Conservation (phyloP, 2,888 invertebrate genomes). For the Polydrusus tereticollis region DNA sequence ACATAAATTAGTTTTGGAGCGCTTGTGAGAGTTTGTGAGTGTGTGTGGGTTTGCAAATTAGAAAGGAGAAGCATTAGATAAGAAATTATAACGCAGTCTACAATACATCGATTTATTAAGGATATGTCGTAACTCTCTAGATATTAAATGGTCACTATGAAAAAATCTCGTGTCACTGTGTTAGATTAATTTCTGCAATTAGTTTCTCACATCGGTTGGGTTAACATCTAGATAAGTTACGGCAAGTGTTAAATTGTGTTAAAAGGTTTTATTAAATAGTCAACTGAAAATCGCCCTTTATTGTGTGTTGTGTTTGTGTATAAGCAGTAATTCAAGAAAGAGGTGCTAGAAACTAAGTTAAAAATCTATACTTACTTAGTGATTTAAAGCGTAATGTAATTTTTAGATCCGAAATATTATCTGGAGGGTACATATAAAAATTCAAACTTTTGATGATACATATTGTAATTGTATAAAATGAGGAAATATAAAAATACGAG, state of each 20-base stretch:
- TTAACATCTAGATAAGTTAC: conserved; percentile 2
- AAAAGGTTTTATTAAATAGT: conserved; percentile 14
- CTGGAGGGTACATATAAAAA: too few relatives aligned
- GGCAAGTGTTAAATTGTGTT: neutral
- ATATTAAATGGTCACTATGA: neutral
- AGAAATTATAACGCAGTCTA: conserved; percentile 12
- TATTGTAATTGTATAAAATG: too few relatives aligned
- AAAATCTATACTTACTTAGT: neutral
- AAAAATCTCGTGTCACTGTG: too few relatives aligned
- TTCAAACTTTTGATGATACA: too few relatives aligned
- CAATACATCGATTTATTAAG: neutral
- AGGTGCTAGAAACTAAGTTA: neutral
- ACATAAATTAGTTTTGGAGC: neutral
- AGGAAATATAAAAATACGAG: too few relatives aligned
- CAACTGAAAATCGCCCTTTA: conserved; percentile 11
- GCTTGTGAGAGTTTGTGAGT: neutral
- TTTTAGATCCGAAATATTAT: too few relatives aligned
- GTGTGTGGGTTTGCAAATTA: conserved; percentile 10
- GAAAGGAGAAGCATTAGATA: conserved; percentile 7
- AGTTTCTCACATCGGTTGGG: too few relatives aligned
- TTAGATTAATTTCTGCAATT: too few relatives aligned
- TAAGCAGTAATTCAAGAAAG: neutral
- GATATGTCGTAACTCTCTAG: neutral
- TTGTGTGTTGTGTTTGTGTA: conserved; percentile 19
- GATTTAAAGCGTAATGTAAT: neutral